Base-by-base conservation (phyloP, 2,113 vertebrate genomes). In the Cavia aperea region DNA sequence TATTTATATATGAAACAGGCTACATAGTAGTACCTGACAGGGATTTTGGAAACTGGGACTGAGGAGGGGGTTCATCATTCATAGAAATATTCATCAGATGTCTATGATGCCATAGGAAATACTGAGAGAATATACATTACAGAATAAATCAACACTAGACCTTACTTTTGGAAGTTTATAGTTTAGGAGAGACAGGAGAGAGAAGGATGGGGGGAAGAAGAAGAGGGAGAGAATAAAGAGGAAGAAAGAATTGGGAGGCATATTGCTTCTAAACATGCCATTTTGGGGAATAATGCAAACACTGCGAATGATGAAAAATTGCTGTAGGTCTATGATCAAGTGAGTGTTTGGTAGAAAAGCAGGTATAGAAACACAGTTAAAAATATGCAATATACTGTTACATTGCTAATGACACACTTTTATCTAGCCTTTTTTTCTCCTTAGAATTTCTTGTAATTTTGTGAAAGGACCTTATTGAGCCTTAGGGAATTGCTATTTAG, bases 71-170 rank as follows among this genome's bases (percentile, higher is more conserved):
- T n/a, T n/a, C n/a, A n/a, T n/a, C n/a, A n/a, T n/a, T n/a, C n/a
- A n/a, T n/a, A 85, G 54, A 81, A 87, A 46, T 70, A 81, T 70
- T 66, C 86, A 62, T 29, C 36, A 33, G 90, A 8, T 49, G 83
- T 26, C 24, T 70, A 3, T 93, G 51, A 78, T 65, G 13, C 72
- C 68, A 29, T 86, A 43, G 68, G 70, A 93, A 63, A 14, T 33
- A 82, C 49, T 49, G 56, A 89, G 56, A 86, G 75, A 92, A 5
- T 87, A 68, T 93, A 73, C 12, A 66, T 88, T 94, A 62, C 5
- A 39, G 31, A 83, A 83, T 70, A 70, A 89, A 89, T 54, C 0
- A 82, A 75, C 51, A 24, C 7, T 79, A 68, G 46, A 23, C 11
- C 33, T 19, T 90, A 21, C 10, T 33, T 79, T 94, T 70, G 86